These are phyloP conservation scores for Lepidurus apus DNA, from an alignment of 1,140 invertebrate genomes.

Conservation along the genomic window DNA sequence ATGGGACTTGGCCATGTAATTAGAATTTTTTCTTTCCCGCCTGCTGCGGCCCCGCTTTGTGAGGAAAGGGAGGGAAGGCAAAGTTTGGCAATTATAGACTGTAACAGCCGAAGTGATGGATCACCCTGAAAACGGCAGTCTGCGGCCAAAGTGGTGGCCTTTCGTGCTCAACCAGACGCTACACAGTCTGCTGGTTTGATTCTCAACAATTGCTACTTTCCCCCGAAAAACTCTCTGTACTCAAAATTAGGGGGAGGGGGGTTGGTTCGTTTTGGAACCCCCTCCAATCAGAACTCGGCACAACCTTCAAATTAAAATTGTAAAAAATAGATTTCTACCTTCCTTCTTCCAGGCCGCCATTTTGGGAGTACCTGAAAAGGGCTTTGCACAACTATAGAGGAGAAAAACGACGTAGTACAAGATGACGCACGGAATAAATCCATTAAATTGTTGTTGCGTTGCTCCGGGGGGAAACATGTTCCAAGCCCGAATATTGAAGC, in stretches of 20 bases:
- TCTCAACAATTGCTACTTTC: neutral
- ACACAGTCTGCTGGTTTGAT: neutral
- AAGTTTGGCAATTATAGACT: slow-evolving; percentile 19
- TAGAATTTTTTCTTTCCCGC: neutral
- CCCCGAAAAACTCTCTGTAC: neutral
- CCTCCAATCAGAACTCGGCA: no score
- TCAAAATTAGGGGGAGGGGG: neutral
- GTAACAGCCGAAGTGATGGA: slow-evolving; percentile 18
- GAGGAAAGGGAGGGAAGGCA: neutral
- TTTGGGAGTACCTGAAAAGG: neutral
- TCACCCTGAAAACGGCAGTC: slow-evolving; percentile 1
- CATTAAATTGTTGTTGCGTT: no score
- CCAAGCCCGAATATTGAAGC: no score
- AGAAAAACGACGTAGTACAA: neutral
- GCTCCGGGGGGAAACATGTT: no score
- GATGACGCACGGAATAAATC: neutral
- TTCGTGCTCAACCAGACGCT: slow-evolving; percentile 1
- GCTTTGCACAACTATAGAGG: neutral
- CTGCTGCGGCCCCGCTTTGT: slow-evolving; percentile 11
- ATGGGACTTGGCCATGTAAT: neutral
- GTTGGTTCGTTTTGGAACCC: no score
- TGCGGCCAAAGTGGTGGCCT: neutral
- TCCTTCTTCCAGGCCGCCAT: no score
- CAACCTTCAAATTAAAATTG: no score
- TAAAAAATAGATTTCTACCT: no score